Base-by-base conservation (phyloP, 2,113 vertebrate genomes). In the Condylura cristata region DNA sequence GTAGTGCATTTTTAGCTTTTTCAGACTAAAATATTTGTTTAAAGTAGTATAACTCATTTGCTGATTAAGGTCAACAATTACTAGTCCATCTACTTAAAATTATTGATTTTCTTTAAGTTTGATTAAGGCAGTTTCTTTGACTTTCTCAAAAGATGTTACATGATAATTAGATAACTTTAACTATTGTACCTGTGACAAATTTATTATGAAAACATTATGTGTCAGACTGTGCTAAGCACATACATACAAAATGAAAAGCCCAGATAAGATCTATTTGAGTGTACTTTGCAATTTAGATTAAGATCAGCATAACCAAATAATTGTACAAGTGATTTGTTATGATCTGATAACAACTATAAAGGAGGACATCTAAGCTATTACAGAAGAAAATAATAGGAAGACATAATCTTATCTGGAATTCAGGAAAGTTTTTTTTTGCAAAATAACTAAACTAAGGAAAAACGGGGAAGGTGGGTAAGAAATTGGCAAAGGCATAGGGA, bases 381-480 rank as follows among this genome's bases (percentile, higher is more conserved):
- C 22, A 74, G 65, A 96, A 65, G 32, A 39, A 70, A 17, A 60
- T 46, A 65, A 46, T 18, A 78, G 34, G 53, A 70, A 30, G 14
- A 86, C 22, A 44, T 51, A 79, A 75, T 65, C 16, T 80, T 78
- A 75, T 86, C 34, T 91, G n/a, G 5, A 75, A 12, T 65, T 89
- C 60, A 60, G 6, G 41, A 11, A 44, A 75, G 8, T 7, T 91
- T 95, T 95, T 7, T 91, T 95, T 95, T 18, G 37, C 44, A 88
- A 20, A 91, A 48, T 66, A 46, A 63, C 32, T 75, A 66, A 37
- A 9, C 34, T 81, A 39, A 78, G 44, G 14, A 88, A 16, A 68
- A 46, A 71, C 8, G 79, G 51, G 41, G 86, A 83, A 53, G 8
- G 65, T 32, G 8, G 4, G 14, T 32, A 83, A 68, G 44, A 76